Evolutionary conservation across 2,113 vertebrate species (phyloP).

Genomic region (Struthio camelus): DNA sequence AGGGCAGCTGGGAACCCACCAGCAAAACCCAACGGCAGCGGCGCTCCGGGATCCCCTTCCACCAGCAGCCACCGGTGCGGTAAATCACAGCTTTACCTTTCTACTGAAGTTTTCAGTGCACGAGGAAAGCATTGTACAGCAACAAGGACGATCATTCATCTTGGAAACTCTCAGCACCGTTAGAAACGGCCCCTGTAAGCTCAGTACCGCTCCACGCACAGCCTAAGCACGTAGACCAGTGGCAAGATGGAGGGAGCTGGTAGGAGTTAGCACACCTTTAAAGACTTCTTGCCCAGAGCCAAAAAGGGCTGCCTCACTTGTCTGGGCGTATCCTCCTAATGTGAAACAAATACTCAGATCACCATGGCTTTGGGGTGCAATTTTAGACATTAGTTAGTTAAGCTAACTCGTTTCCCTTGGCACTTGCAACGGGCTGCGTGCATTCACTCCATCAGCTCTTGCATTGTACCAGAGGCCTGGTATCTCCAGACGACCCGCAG

Average conservation of each 20-base stretch:
- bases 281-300: background rate
- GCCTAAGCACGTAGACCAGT: background rate
- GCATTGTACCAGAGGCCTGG: background rate
- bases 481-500: background rate
- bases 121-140: background rate
- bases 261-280: background rate
- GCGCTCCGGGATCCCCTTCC: background rate
- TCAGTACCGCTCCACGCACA: background rate
- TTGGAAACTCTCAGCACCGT: background rate
- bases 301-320: background rate
- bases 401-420: background rate
- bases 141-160: background rate
- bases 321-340: background rate
- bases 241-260: background rate
- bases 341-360: background rate
- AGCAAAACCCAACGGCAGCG: background rate
- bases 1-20: background rate
- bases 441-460: background rate
- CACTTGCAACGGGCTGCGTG: background rate
- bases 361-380: background rate
- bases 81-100: background rate
- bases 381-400: background rate
- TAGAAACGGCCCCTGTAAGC: background rate
- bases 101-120: background rate
- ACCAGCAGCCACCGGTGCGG: background rate